Evolutionary conservation across 35 echinoderm and acorn worm species (phyloP).

Genomic region (Ophioderma brevispina): DNA sequence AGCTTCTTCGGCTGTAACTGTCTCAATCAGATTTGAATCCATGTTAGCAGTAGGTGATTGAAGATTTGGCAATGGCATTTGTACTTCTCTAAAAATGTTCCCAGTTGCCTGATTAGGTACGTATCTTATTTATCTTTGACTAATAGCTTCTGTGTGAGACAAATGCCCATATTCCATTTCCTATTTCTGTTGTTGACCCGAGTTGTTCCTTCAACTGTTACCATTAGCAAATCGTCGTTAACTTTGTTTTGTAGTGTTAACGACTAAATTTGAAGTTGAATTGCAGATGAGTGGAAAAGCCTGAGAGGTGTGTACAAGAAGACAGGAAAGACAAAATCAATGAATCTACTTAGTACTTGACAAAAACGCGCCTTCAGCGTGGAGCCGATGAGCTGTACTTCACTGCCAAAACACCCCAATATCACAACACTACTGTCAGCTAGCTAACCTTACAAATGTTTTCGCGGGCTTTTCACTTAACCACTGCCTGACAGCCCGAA

Average conservation of each 20-base stretch:
- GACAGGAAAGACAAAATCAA: not conserved
- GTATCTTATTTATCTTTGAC: not conserved
- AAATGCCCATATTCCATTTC: not conserved
- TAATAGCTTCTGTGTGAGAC: not conserved
- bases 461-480: not conserved
- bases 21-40: slow-evolving; percentile 64
- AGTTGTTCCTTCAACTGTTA: not conserved
- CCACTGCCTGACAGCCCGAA: not conserved
- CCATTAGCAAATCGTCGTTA: not conserved
- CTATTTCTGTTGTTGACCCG: not conserved
- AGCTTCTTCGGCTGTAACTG: slow-evolving; percentile 40
- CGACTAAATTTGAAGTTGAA: not conserved
- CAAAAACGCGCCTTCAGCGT: not conserved
- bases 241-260: not conserved
- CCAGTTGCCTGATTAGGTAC: not conserved
- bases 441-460: not conserved
- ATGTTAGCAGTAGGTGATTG: not conserved
- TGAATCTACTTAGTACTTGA: not conserved
- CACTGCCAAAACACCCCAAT: not conserved
- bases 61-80: not conserved
- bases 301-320: not conserved
- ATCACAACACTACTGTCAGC: not conserved
- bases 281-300: not conserved
- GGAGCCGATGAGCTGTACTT: not conserved
- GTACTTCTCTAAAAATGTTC: not conserved